phyloP scores from a whole-genome alignment of 30 jellyfish, hydroid and myxozoan species.

The Kudoa iwatai region DNA sequence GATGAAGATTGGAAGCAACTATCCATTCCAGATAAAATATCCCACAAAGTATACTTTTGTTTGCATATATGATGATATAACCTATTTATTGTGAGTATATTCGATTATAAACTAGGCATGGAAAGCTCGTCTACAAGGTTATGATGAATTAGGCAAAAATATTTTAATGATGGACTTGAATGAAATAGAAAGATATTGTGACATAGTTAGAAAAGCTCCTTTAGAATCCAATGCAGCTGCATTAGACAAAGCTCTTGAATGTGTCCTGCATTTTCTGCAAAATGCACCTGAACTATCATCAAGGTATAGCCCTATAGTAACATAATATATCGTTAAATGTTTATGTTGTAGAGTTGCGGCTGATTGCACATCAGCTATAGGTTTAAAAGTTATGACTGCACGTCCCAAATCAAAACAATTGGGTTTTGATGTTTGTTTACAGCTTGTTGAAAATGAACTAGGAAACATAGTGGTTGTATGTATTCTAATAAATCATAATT shows the following conservation, averaged over 20 bases:
- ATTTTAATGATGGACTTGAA: slow-evolving; percentile 6
- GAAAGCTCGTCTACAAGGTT: slow-evolving; percentile 93
- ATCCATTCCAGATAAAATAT: too few species aligned
- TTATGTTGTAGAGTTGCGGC: slow-evolving; percentile 36
- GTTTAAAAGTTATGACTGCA: slow-evolving; percentile 31
- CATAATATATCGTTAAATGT: too few species aligned
- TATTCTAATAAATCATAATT: neutral
- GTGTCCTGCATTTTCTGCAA: slow-evolving; percentile 1
- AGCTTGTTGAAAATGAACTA: slow-evolving; percentile 34
- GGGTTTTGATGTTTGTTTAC: slow-evolving; percentile 41
- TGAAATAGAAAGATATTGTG: slow-evolving; percentile 24
- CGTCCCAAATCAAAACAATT: slow-evolving; percentile 38
- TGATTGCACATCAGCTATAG: slow-evolving; percentile 67
- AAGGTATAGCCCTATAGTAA: neutral
- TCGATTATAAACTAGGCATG: too few species aligned
- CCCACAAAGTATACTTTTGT: too few species aligned
- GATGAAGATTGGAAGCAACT: too few species aligned
- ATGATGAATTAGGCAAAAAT: slow-evolving; percentile 36
- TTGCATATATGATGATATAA: too few species aligned
- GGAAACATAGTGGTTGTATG: slow-evolving; percentile 51
- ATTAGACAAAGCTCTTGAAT: slow-evolving; percentile 53
- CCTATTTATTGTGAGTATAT: too few species aligned
- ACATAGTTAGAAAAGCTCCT: slow-evolving; percentile 27
- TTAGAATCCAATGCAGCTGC: slow-evolving; percentile 77
- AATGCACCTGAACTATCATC: neutral